phyloP scores from a whole-genome alignment of 2,888 invertebrate species.

The Sinelater perroti region DNA sequence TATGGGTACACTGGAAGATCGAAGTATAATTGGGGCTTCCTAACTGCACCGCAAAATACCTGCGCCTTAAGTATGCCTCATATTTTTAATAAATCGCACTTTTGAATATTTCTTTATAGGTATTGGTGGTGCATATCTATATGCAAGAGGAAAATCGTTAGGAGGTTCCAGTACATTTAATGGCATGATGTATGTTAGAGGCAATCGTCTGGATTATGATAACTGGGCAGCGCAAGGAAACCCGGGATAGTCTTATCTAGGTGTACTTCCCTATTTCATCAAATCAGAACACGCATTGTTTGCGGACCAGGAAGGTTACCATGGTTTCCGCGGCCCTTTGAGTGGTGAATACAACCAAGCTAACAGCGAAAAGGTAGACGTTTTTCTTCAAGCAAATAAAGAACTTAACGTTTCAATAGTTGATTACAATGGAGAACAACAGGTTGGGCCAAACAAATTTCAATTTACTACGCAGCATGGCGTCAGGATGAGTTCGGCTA shows the following conservation, averaged over 20 bases:
- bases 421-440: conserved; percentile 70
- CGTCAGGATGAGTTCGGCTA: conserved; percentile 66
- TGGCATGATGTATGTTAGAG: conserved; percentile 86
- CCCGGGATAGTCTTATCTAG: conserved; percentile 69
- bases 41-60: conserved; percentile 26
- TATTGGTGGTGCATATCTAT: conserved; percentile 63
- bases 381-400: conserved; percentile 67
- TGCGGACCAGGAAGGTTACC: conserved; percentile 8
- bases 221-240: conserved; percentile 76
- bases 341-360: conserved; percentile 19
- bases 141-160: conserved; percentile 67
- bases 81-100: no score
- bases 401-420: conserved; percentile 66
- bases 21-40: conserved; percentile 37
- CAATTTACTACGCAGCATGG: conserved; percentile 70
- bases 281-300: conserved; percentile 10
- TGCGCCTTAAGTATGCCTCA: conserved; percentile 36
- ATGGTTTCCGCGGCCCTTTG: conserved; percentile 12
- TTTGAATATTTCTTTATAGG: conserved; percentile 6
- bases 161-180: conserved; percentile 86
- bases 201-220: conserved; percentile 82
- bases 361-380: not conserved
- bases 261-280: conserved; percentile 63
- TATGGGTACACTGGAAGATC: not conserved
- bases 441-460: conserved; percentile 69